Base-by-base conservation (phyloP, 2,113 vertebrate species). In the Mirza zaza region DNA sequence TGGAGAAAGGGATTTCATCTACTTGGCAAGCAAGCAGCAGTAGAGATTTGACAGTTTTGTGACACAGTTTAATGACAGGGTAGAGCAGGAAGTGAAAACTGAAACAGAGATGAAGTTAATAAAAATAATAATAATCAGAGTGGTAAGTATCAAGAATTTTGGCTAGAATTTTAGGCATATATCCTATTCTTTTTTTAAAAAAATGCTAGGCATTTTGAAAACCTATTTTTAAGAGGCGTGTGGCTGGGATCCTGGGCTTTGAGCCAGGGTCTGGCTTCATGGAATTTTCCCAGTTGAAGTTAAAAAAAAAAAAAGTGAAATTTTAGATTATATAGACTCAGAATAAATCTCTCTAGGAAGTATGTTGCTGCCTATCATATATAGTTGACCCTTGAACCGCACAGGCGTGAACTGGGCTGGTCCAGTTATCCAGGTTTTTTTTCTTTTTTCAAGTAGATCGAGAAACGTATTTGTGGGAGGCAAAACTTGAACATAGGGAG, bases 161-260 rank as follows among this genome's bases (percentile, higher is more conserved):
- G 45, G 67, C 91, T 79, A 82, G 76, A 81, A 83, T 94, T 93
- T 85, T 95, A 89, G 92, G 92, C 95, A 83, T n/a, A 50, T 96
- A 57, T 61, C 42, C 42, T 85, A 68, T 82, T 92, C 21, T 83
- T 75, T 82, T 70, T 39, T 15, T 45, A 45, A 57, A 95, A 85
- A 97, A 94, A 94, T 82, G 75, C 50, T 59, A 95, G 76, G 92
- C 92, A 96, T 97, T 96, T 97, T 95, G 73, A 95, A 95, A 93
- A 81, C 88, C 85, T 88, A 77, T 96, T 96, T 97, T 94, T 85
- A 96, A 87, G 75, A 97, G 65, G 57, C 34, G 4, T 81, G 48
- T 76, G 91, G 52, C 83, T 95, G 83, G 92, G 68, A 80, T 97
- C 86, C 94, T 95, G 97, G 91, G 93, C 89, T 93, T 65, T 77